Evolutionary conservation across 2,888 invertebrate genomes (phyloP), one percentile per base, ranked within the genome.

Genomic region (Heliconius cydno): DNA sequence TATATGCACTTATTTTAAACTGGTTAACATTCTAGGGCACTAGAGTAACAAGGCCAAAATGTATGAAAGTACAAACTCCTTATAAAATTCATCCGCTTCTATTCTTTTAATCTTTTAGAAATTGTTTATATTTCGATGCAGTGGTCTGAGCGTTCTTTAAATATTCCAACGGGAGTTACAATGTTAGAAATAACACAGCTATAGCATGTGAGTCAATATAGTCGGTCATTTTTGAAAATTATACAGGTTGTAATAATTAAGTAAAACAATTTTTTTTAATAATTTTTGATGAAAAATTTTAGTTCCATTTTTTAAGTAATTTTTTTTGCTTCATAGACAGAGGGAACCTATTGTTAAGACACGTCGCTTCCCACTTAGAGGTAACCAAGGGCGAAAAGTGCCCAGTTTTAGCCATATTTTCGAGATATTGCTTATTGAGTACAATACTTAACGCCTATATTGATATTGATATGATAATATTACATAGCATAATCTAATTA

Each of bases 111-210:
- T 60, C 73, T 73, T 34, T 60, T 73, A 60, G 9, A 60, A 70
- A 60, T 60, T 73, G 34, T 60, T 73, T 73, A 15, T 73, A 60
- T 73, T 73, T 60, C 73, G 60, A 57, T 60, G 60, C 60, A 60
- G 38, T n/a, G 12, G n/a, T n/a, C 34, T 73, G 60, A 73, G 73
- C 57, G 73, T 73, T 73, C 73, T 73, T 73, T 60, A 73, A 73
- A 60, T 57, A 73, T 60, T 60, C 34, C 60, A 34, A 60, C 57
- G 34, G 57, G 34, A 57, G 57, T 15, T 57, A 73, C 34, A 34
- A 73, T 73, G 57, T 60, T 38, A 34, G 34, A 60, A 73, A 73
- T 73, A 73, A 38, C 60, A 34, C 15, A 34, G 38, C n/a, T 10
- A 34, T 60, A 60, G 60, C 3, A n/a, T 73, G n/a, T 6, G 72